These are phyloP conservation scores for Enteromius fasciolatus DNA, from an alignment of 2,797 vertebrate species.

Conservation along the genomic window DNA sequence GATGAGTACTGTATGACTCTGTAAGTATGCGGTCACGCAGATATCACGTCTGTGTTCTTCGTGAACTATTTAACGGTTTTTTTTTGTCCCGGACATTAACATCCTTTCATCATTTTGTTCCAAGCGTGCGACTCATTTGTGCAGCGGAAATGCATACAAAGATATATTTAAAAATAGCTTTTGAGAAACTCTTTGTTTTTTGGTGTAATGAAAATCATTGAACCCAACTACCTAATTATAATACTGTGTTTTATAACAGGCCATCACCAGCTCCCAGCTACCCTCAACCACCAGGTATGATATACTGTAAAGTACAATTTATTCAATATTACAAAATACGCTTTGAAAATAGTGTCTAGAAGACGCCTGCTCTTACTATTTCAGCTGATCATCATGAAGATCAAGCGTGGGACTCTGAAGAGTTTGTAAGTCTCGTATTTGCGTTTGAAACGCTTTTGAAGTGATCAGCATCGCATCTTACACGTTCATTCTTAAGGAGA, in stretches of 20 bases:
- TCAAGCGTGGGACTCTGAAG: slow-evolving; percentile 72
- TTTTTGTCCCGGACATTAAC: neutral
- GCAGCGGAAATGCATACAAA: neutral
- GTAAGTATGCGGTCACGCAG: neutral
- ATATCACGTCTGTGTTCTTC: too few relatives aligned
- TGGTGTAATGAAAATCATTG: neutral
- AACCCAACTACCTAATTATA: neutral
- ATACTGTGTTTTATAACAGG: neutral
- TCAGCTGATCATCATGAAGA: slow-evolving; percentile 42
- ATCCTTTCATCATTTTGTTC: neutral
- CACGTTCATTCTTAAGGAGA: slow-evolving; percentile 69
- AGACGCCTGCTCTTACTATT: neutral
- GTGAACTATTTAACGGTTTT: neutral
- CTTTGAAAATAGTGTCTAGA: neutral
- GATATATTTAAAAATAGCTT: neutral
- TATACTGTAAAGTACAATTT: neutral
- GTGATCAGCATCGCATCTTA: neutral
- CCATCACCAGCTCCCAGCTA: slow-evolving; percentile 63
- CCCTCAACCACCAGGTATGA: slow-evolving; percentile 69
- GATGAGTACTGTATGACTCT: neutral
- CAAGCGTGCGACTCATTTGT: neutral
- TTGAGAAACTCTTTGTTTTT: neutral
- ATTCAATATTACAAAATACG: neutral
- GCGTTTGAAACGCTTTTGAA: neutral
- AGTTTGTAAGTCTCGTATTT: slow-evolving; percentile 74